phyloP scores from a whole-genome alignment of 1,140 invertebrate species.

The Achatina immaculata region DNA sequence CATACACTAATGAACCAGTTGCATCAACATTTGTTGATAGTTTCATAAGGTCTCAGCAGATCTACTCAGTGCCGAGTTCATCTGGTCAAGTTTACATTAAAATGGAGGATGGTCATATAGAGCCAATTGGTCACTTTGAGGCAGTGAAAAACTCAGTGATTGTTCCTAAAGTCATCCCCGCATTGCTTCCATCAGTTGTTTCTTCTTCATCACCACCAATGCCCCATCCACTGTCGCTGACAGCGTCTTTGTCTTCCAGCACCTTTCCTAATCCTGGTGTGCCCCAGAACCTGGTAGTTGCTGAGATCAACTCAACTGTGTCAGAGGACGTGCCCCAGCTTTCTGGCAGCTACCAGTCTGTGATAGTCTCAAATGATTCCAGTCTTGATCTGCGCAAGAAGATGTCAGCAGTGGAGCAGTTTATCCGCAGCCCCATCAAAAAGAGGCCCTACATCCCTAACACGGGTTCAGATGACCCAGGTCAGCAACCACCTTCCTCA shows the following conservation, averaged over 20 bases:
- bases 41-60: slow-evolving; percentile 10
- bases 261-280: slow-evolving; percentile 13
- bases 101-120: slow-evolving; percentile 24
- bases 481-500: background rate
- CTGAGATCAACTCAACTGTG: slow-evolving; percentile 18
- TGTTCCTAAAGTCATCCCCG: background rate
- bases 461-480: slow-evolving; percentile 2
- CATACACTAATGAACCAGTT: background rate
- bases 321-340: slow-evolving; percentile 34
- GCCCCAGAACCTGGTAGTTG: slow-evolving; percentile 38
- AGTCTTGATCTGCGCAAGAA: slow-evolving; percentile 63
- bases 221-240: background rate
- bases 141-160: background rate
- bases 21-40: slow-evolving; percentile 1
- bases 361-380: slow-evolving; percentile 58
- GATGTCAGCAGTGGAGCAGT: slow-evolving; percentile 48
- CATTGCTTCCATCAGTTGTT: slow-evolving; percentile 19
- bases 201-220: slow-evolving; percentile 16
- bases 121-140: slow-evolving; percentile 20
- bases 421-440: slow-evolving; percentile 66
- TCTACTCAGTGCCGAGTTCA: slow-evolving; percentile 4
- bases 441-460: slow-evolving; percentile 65
- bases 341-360: slow-evolving; percentile 44
- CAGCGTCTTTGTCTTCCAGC: slow-evolving; percentile 3
- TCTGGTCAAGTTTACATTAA: slow-evolving; percentile 21